Base-by-base conservation (phyloP, 2,113 vertebrate species). In the Semicossyphus pulcher region DNA sequence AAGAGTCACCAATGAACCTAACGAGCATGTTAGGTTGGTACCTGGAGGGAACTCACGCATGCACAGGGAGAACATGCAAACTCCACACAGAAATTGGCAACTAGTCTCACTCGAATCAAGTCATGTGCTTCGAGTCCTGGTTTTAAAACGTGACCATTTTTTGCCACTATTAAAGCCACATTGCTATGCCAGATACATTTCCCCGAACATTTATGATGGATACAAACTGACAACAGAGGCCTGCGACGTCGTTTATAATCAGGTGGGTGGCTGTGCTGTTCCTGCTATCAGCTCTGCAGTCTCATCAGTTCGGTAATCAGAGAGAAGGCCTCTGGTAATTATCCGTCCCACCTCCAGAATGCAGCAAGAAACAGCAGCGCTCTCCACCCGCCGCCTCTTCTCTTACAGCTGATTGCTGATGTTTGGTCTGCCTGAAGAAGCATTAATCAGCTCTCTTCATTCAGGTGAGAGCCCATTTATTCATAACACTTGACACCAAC, bases 271-370 rank as follows among this genome's bases (percentile, higher is more conserved):
- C 32, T 47, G 54, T 69, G 82, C 73, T 52, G 65, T 45, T 72
- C 59, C 70, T 78, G 72, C 47, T 39, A 18, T 34, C 32, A 70
- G 74, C 21, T 12, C 68, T 16, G 76, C 57, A 54, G 62, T 86
- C 85, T 86, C 83, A 72, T 78, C 73, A 82, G 70, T 83, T 67
- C 75, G 61, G 80, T 92, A 89, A 93, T 93, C 82, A 91, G 78
- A 48, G 64, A 67, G 48, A 36, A 44, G 68, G 72, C 83, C 41
- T 15, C 45, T 37, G 45, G 76, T 86, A 82, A 91, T 91, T 91
- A 88, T 64, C 69, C 52, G 51, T 25, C 68, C 75, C 83, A 81
- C 67, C 84, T 73, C 78, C 76, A 64, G 60, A 49, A 75, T 76
- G 62, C 39, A 79, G 56, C 48, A 37, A 49, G 21, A 78, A 78